phyloP scores from a whole-genome alignment of 2,888 invertebrate species.

The Chrysolina haemoptera region DNA sequence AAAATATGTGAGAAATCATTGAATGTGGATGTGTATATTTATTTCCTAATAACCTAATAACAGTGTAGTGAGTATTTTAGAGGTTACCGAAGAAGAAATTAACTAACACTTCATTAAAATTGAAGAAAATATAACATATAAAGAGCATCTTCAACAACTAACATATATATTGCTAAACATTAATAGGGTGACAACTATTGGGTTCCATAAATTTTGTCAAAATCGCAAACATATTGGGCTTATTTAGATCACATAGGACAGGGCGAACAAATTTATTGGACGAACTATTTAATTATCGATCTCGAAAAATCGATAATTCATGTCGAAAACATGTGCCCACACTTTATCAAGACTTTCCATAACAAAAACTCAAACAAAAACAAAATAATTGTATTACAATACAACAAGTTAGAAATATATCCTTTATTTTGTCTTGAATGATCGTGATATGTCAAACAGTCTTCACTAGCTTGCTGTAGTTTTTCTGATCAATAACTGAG shows the following conservation, averaged over 20 bases:
- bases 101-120: slow-evolving; percentile 54
- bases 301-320: background rate
- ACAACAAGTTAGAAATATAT: slow-evolving; percentile 39
- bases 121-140: slow-evolving; percentile 54
- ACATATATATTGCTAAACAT: slow-evolving; percentile 67
- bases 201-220: slow-evolving; percentile 29
- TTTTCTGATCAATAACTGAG: background rate
- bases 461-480: slow-evolving; percentile 42
- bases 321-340: background rate
- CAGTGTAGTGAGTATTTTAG: slow-evolving; percentile 35
- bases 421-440: slow-evolving; percentile 10
- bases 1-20: slow-evolving; percentile 41
- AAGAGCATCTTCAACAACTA: slow-evolving; percentile 63
- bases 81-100: slow-evolving; percentile 34
- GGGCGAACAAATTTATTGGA: slow-evolving; percentile 19
- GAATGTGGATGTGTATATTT: slow-evolving; percentile 39
- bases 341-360: background rate
- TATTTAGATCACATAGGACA: slow-evolving; percentile 11
- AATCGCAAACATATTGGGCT: slow-evolving; percentile 13
- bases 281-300: slow-evolving; percentile 1
- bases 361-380: background rate
- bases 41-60: slow-evolving; percentile 35
- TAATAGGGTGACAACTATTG: slow-evolving; percentile 60
- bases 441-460: slow-evolving; percentile 51
- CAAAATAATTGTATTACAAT: slow-evolving; percentile 10